A percentile compares a stretch with the other conserved stretches of the same genome.
Evolutionary conservation across 2,888 invertebrate species (phyloP).

Genomic region (Drosophila atroscutellata): DNA sequence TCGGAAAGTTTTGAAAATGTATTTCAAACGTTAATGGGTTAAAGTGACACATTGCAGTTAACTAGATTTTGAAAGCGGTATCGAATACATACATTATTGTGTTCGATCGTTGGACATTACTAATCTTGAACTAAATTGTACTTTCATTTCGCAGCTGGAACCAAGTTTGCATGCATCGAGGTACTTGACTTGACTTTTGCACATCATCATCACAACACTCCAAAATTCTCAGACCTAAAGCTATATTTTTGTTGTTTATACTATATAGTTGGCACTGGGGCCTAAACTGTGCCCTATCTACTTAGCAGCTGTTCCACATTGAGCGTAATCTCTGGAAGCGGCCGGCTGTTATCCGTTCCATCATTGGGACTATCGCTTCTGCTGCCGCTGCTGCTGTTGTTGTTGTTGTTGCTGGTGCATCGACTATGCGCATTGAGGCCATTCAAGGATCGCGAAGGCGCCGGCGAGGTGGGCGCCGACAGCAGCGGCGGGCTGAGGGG

Average conservation of each 20-base stretch:
- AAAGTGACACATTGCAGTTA: slow-evolving; percentile 22
- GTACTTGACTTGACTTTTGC: slow-evolving; percentile 62
- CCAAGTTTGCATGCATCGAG: slow-evolving; percentile 67
- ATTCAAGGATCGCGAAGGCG: slow-evolving; percentile 77
- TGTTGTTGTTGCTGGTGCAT: slow-evolving; percentile 18
- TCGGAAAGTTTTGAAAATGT: not conserved
- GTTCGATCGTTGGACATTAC: slow-evolving; percentile 24
- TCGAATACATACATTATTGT: slow-evolving; percentile 9
- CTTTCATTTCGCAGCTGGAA: slow-evolving; percentile 74
- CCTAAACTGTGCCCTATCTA: slow-evolving; percentile 84
- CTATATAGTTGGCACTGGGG: slow-evolving; percentile 13
- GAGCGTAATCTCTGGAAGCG: slow-evolving; percentile 78
- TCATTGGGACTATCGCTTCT: slow-evolving; percentile 30
- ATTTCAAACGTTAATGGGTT: slow-evolving; percentile 26
- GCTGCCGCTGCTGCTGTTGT: slow-evolving; percentile 21
- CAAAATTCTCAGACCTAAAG: slow-evolving; percentile 56
- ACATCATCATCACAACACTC: slow-evolving; percentile 67
- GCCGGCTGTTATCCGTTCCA: slow-evolving; percentile 30
- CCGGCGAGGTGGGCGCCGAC: slow-evolving; percentile 80
- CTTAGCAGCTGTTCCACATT: slow-evolving; percentile 81
- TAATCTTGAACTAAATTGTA: slow-evolving; percentile 74
- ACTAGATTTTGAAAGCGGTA: slow-evolving; percentile 11
- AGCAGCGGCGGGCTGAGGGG: slow-evolving; percentile 62
- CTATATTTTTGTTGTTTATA: slow-evolving; percentile 47
- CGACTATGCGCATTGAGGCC: slow-evolving; percentile 58